Conservation (phyloP, 2,797 vertebrate species). For the Falco rusticolus region DNA sequence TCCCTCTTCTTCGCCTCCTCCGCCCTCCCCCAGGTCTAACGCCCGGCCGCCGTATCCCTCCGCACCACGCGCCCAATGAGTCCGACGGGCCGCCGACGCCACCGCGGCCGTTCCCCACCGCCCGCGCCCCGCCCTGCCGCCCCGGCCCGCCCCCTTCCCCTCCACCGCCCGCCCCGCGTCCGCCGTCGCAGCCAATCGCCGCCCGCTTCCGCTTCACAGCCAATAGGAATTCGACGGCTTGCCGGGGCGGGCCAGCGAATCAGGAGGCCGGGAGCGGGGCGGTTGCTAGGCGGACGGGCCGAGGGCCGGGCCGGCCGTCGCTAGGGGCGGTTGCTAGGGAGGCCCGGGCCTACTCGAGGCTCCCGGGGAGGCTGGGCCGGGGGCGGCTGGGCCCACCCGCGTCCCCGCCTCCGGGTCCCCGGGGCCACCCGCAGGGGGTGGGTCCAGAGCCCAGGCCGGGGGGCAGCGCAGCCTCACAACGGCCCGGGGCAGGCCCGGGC, state of each 20-base stretch:
- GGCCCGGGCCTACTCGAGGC: background rate
- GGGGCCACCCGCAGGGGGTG: accelerated
- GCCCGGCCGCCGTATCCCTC: background rate
- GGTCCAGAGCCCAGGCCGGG: background rate
- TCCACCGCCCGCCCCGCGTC: no score
- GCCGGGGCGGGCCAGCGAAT: background rate
- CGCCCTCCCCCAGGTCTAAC: accelerated
- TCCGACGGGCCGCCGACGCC: background rate
- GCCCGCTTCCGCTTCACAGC: background rate
- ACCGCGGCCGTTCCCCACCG: background rate
- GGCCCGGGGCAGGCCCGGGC: background rate
- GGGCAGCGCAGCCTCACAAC: no score
- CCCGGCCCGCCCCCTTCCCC: background rate
- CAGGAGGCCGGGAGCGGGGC: background rate
- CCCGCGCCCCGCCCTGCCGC: background rate
- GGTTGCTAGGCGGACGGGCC: conserved; percentile 37
- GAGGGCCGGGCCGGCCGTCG: background rate
- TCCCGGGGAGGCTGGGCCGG: background rate
- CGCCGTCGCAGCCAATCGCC: background rate
- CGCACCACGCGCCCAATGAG: background rate
- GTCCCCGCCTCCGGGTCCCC: background rate
- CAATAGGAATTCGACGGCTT: background rate
- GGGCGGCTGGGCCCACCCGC: background rate
- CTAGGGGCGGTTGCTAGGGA: conserved; percentile 1
- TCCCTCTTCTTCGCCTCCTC: background rate